phyloP scores from a whole-genome alignment of 2,113 vertebrate species.

The Xyrauchen texanus region DNA sequence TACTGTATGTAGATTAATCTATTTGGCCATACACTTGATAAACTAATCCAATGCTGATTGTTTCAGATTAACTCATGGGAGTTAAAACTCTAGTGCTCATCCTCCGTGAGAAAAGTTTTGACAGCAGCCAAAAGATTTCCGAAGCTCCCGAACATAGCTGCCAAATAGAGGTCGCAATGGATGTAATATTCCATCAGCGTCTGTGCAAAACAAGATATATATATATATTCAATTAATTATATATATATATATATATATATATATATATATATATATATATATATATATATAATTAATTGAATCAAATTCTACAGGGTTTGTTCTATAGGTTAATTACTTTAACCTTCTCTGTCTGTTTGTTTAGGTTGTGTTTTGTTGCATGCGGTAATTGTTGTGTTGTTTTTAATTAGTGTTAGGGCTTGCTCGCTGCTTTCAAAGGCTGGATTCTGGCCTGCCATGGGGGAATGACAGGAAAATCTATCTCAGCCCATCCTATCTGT shows the following conservation, averaged over 20 bases:
- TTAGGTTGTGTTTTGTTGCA: conserved; percentile 69
- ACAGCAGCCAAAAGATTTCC: conserved; percentile 15
- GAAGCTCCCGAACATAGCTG: background rate
- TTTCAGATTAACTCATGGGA: conserved; percentile 26
- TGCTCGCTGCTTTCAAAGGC: conserved; percentile 11
- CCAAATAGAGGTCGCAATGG: conserved; percentile 19
- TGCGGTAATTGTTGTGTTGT: conserved; percentile 60
- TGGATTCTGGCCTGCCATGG: conserved; percentile 64
- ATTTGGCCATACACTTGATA: conserved; percentile 11
- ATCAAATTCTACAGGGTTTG: conserved; percentile 71
- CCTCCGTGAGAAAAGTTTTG: background rate
- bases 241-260: no score
- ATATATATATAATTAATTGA: conserved; percentile 73
- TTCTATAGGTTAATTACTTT: conserved; percentile 80
- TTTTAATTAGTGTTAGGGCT: conserved; percentile 52
- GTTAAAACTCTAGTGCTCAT: background rate
- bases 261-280: no score
- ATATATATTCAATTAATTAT: conserved; percentile 71
- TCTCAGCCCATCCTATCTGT: conserved; percentile 30
- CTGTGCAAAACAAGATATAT: conserved; percentile 69
- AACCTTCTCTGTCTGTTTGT: conserved; percentile 72
- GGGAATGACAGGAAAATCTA: conserved; percentile 38
- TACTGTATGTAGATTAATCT: conserved; percentile 28
- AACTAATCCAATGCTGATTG: conserved; percentile 36
- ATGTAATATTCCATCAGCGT: conserved; percentile 63